phyloP scores from a whole-genome alignment of 2,888 invertebrate genomes.

The Tyria jacobaeae region DNA sequence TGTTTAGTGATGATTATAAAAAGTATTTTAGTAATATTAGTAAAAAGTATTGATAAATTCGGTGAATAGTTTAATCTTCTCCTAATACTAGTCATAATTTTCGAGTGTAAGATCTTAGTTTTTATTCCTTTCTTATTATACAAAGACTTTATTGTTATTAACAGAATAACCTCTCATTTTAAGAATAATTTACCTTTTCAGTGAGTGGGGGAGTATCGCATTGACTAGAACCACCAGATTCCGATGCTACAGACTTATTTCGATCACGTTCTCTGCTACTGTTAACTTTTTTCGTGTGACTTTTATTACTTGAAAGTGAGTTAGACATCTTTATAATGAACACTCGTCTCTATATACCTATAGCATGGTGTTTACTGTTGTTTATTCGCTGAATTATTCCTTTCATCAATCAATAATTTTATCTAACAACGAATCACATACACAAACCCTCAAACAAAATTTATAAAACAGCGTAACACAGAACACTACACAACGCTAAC shows the following conservation, averaged over 20 bases:
- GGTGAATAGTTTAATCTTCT: not conserved
- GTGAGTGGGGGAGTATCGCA: constrained; percentile 80
- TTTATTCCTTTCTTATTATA: not conserved
- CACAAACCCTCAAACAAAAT: constrained; percentile 44
- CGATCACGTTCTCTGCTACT: constrained; percentile 77
- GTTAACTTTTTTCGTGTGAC: constrained; percentile 72
- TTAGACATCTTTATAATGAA: constrained; percentile 67
- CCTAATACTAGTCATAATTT: not conserved
- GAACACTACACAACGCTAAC: constrained; percentile 7
- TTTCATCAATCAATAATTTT: constrained; percentile 14
- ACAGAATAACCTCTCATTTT: not conserved
- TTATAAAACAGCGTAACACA: constrained; percentile 38
- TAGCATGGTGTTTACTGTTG: constrained; percentile 33
- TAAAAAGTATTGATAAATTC: not conserved
- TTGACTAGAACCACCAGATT: constrained; percentile 82
- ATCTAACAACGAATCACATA: constrained; percentile 30
- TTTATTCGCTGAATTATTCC: constrained; percentile 17
- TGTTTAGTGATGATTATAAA: no score
- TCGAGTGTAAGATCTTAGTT: not conserved
- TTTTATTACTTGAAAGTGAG: constrained; percentile 70
- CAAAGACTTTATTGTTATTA: not conserved
- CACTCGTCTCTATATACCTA: constrained; percentile 22
- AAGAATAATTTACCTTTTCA: constrained; percentile 72
- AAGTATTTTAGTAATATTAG: no score
- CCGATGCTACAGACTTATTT: constrained; percentile 76